A percentile compares a stretch with the other conserved stretches of the same genome.
Evolutionary conservation across 2,113 vertebrate genomes (phyloP).

Genomic region (Otis tarda): DNA sequence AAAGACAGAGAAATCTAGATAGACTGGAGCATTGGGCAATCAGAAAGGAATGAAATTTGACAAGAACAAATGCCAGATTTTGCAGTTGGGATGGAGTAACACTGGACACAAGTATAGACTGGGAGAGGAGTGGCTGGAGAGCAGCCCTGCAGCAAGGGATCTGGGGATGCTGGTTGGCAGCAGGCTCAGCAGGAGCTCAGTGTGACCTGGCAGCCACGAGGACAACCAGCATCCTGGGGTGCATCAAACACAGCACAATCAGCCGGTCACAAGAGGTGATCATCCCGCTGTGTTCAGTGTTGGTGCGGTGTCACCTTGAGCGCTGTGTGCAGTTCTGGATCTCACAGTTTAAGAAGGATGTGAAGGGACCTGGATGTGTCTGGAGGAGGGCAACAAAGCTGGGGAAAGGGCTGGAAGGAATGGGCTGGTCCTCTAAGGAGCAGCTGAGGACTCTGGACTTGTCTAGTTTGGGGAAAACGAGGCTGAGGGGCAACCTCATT

Average conservation of each 20-base stretch:
- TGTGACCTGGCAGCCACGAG: background rate
- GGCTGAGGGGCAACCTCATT: background rate
- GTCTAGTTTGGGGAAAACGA: background rate
- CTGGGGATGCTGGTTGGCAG: background rate
- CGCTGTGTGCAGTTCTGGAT: too few species aligned
- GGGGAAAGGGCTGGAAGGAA: background rate
- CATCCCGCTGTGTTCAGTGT: too few species aligned
- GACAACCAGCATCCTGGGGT: background rate
- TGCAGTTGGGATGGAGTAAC: background rate
- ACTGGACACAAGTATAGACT: accelerated
- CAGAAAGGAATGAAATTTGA: background rate
- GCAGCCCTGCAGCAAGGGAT: background rate
- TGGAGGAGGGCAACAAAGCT: background rate
- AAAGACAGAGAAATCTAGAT: background rate
- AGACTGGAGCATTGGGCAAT: background rate
- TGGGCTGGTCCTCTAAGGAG: background rate
- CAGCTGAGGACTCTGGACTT: background rate
- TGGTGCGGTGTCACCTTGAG: too few species aligned
- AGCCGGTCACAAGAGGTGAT: too few species aligned
- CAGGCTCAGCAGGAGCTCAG: background rate
- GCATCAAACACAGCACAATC: background rate
- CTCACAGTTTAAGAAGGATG: background rate
- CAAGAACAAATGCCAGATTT: background rate
- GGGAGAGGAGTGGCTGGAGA: background rate
- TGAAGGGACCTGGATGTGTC: background rate